Evolutionary conservation across 2,797 vertebrate species (phyloP), one percentile per base, ranked within the genome.

Genomic region (Muscicapa comitata): DNA sequence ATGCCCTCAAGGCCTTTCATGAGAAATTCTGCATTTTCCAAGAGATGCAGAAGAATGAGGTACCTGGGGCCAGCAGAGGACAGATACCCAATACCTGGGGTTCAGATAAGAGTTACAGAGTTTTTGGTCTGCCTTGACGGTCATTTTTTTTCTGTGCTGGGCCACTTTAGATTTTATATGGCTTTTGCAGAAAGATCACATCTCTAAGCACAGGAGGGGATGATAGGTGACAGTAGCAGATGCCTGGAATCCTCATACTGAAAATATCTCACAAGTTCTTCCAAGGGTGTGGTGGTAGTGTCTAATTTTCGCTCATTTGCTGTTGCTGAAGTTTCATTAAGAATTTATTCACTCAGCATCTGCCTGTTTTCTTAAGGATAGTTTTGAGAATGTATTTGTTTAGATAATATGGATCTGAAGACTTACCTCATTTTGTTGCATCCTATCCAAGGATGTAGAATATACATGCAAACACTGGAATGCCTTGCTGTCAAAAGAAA

Each of bases 21-120:
- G 92, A 96, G 74, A 92, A 90, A 80, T 94, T 86, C 79, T 90
- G 85, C 77, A 88, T 95, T 94, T 91, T 95, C 67, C 93, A 91
- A 78, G 94, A 94, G 70, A 86, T 95, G 94, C 92, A 96, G 72
- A 97, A 72, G 87, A 97, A 97, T n/a, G 97, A 98, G 97, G 97
- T 98, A 98, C 81, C 86, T 66, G 83, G 61, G 73, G 63, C 38
- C 61, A 48, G 31, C 80, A 76, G 78, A 84, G 72, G 86, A 77
- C 33, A 50, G 58, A 74, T 13, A 16, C 5, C 26, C 43, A 78
- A 50, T 40, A 28, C 58, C 61, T 66, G 94, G 96, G 94, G 92
- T 96, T 97, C 95, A 92, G 83, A 96, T 96, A 93, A 96, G 82
- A 96, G 94, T 94, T 94, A 40, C 35, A 29, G 38, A 90, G 40